Evolutionary conservation across 2,113 vertebrate species (phyloP), one percentile per base, ranked within the genome.

Genomic region (Dissostichus mawsoni): DNA sequence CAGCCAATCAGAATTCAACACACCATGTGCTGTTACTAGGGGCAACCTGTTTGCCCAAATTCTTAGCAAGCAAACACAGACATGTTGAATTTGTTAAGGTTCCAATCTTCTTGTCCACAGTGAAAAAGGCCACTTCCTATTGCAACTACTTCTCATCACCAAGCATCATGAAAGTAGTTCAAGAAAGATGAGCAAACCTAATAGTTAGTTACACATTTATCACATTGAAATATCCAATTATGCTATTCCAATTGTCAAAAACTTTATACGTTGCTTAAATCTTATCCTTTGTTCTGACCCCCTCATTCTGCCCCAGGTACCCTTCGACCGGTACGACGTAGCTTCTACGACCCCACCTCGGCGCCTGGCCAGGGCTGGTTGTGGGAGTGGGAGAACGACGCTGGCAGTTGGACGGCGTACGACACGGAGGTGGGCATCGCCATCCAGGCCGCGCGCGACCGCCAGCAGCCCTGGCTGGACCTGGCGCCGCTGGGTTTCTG

Each of bases 371-470:
- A 99, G 91, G 98, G 98, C 76, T 97, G 98, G 85, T 95, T 98
- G 90, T 99, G 98, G 98, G 98, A 99, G 79, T 99, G 98, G 98
- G 97, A 99, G 92, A 98, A 95, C 63, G 98, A 99, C 93, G 93
- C 96, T 18, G 97, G 95, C 71, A 97, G 97, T 41, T 99, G 98
- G 98, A 99, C 98, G 0, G 95, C 97, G n/a, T 99, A 99, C 82
- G 98, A 98, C 92, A 99, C 97, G 80, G 98, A 99, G 89, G 97
- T 99, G 90, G 97, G 97, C 93, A 97, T 99, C 85, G 97, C 97
- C 86, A 99, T 99, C 93, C 98, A 99, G 95, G 97, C 97, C 5
- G 98, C 98, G 64, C 96, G 97, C 1, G 98, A 99, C 88, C 98
- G 98, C 68, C 98, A 98, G 94, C 98, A 99, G 88, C 98, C 98